Evolutionary conservation across 2,113 vertebrate species (phyloP), one percentile per base, ranked within the genome.

Genomic region (Esox niger): DNA sequence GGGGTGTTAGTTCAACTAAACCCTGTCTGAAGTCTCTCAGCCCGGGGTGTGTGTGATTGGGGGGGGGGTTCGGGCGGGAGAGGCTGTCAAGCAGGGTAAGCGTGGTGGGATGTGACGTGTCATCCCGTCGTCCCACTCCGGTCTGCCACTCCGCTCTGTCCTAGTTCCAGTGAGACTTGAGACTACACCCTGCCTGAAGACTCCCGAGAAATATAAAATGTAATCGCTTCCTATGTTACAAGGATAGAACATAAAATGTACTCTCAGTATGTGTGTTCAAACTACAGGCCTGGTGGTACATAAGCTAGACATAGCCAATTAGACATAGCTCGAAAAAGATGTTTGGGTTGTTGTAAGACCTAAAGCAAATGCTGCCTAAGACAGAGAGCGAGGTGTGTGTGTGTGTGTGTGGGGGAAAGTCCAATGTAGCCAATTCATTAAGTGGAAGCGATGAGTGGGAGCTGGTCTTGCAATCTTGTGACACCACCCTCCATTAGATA

Each of bases 31-130:
- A 67, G 82, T 4, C 38, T 43, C 38, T 43, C 3, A 4, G 38
- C 38, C 38, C 13, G 5, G 13, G 13, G 38, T 17, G 38, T 17
- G 38, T 17, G 38, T 4, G 38, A n/a, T n/a, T n/a, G n/a, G n/a
- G n/a, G n/a, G n/a, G n/a, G n/a, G n/a, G n/a, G 81, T 70, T 77
- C 75, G 76, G 73, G 43, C 23, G 46, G 74, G 80, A 80, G 84
- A 69, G 78, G 73, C 79, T 84, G 84, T 85, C 87, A 79, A 47
- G 85, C 80, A 83, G 76, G 73, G 77, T 85, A 82, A 84, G 83
- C 64, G 66, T 73, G 77, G 78, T 33, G 75, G 78, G 79, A 62
- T 80, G 56, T 78, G 54, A 79, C 49, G 77, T 80, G 81, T 78
- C 81, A 77, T 70, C 63, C 68, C 71, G 62, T 63, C 43, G 32